A percentile compares a stretch with the other conserved stretches of the same genome.
Evolutionary conservation across 2,888 invertebrate genomes (phyloP).

Genomic region (Hydraecia micacea): DNA sequence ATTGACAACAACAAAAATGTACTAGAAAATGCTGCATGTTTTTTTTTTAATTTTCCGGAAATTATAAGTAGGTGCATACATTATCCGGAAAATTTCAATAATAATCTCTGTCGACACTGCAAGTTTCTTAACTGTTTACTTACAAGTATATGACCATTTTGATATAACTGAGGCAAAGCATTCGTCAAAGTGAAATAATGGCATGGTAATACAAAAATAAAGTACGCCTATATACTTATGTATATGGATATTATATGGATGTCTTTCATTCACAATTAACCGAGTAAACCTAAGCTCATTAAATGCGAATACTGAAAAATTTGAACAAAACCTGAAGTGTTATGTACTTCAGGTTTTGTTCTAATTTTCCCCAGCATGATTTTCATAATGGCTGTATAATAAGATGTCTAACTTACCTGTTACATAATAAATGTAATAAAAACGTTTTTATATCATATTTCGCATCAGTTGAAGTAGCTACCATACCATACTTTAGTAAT

Average conservation of each 20-base stretch:
- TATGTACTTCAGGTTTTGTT: too few relatives aligned
- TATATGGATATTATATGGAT: background rate
- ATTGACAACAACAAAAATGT: background rate
- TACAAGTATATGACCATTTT: background rate
- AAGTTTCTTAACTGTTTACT: background rate
- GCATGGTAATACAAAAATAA: slow-evolving; percentile 17
- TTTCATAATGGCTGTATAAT: slow-evolving; percentile 20
- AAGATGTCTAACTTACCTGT: slow-evolving; percentile 8
- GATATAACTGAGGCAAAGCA: background rate
- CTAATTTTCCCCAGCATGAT: slow-evolving; percentile 1
- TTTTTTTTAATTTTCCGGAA: background rate
- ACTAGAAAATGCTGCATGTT: background rate
- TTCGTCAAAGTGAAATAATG: background rate
- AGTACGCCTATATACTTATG: background rate
- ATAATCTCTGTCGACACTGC: background rate
- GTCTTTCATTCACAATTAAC: slow-evolving; percentile 14
- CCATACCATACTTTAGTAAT: background rate
- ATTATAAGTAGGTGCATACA: background rate
- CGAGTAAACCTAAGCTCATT: slow-evolving; percentile 20
- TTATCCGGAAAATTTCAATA: background rate
- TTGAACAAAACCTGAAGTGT: slow-evolving; percentile 1
- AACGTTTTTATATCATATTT: slow-evolving; percentile 2
- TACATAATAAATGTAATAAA: slow-evolving; percentile 12
- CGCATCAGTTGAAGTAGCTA: background rate
- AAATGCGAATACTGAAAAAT: slow-evolving; percentile 6